Evolutionary conservation across 2,888 invertebrate species (phyloP), one percentile per base, ranked within the genome.

Genomic region (Lepetodrilus schrolli): DNA sequence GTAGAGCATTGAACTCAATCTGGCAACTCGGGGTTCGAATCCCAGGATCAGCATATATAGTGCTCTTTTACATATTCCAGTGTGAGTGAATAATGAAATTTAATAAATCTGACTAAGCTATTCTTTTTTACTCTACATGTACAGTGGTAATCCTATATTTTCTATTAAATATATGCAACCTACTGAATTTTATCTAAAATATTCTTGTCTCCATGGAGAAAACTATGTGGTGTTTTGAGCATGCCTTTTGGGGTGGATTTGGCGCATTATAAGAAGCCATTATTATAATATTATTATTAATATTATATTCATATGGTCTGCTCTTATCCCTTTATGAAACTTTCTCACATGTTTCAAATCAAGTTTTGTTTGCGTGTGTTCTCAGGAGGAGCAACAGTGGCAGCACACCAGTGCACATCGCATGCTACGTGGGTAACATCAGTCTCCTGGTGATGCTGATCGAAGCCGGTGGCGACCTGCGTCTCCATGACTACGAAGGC

Each of bases 321-420:
- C 23, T 20, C 23, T 21, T 5, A 51, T 23, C 23, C 21, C 8
- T 21, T 51, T 4, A 20, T 7, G 7, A 38, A 8, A 38, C 7
- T 38, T 38, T 38, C 13, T 8, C 7, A 38, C 13, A 13, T 8
- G 4, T 48, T 48, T 48, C 4, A 48, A 48, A 48, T 4, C n/a
- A 48, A 48, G 5, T 7, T 48, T 48, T 48, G 4, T 4, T 48
- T 48, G n/a, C 7, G 38, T 10, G 8, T 48, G n/a, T n/a, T n/a
- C n/a, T 13, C 82, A 88, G 90, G 49, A 86, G 90, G 75, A 89
- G 90, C 74, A 82, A 87, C 20, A 83, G 84, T 74, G 91, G 91
- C 2, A 84, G 86, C 74, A 92, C 92, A 1, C 89, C 92, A 20
- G 85, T 91, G 8, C 91, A 91, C 82, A 91, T 86, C 36, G 90